Percentiles rank a stretch among this genome's conserved stretches.
These are phyloP conservation scores for Pseudorectes ferrugineus DNA, from an alignment of 2,113 vertebrate species.

Conservation along the genomic window DNA sequence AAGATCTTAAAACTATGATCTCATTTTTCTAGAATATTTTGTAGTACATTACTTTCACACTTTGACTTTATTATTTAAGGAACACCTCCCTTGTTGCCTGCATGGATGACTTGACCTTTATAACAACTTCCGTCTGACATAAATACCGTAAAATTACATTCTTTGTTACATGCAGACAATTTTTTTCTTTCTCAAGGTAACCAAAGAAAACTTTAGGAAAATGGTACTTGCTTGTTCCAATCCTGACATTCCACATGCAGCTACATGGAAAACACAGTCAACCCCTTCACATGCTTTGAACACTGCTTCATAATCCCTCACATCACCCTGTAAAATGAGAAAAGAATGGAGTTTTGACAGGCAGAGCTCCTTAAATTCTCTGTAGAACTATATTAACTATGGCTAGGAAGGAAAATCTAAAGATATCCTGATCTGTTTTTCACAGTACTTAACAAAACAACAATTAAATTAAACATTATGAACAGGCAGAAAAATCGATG, in stretches of 20 bases:
- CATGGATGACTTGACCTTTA: background rate
- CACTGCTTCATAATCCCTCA: constrained; percentile 83
- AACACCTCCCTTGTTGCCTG: background rate
- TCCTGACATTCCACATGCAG: constrained; percentile 90
- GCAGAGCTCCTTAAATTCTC: background rate
- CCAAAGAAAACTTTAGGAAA: background rate
- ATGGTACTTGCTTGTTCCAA: constrained; percentile 82
- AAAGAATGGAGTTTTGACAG: background rate
- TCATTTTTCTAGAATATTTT: background rate
- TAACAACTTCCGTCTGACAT: background rate
- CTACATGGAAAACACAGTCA: constrained; percentile 90
- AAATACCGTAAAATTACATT: background rate
- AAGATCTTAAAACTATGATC: background rate
- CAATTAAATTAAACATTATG: background rate
- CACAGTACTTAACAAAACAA: background rate
- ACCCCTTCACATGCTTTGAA: constrained; percentile 81
- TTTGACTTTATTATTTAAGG: background rate
- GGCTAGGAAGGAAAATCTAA: background rate
- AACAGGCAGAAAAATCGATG: background rate
- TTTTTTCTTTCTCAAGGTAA: background rate
- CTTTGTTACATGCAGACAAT: background rate
- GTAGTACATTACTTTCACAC: background rate
- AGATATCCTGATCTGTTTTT: background rate
- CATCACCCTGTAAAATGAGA: constrained; percentile 78
- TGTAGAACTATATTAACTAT: background rate